Evolutionary conservation across 2,888 invertebrate genomes (phyloP).

Genomic region (Tetheella fluctuosa): DNA sequence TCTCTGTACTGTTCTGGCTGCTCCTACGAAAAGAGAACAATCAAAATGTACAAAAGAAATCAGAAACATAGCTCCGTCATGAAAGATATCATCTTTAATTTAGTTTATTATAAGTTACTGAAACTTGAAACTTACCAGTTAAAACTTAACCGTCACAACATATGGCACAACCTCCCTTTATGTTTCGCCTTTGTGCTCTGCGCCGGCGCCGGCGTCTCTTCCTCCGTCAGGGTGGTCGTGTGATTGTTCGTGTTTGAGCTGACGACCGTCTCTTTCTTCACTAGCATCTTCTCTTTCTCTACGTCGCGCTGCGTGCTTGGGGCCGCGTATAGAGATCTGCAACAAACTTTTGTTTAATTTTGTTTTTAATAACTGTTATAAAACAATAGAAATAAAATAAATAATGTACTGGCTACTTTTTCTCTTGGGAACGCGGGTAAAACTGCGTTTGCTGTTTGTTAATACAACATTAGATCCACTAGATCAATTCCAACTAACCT

Average conservation of each 20-base stretch:
- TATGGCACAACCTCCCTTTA: slow-evolving; percentile 73
- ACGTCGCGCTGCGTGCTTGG: slow-evolving; percentile 63
- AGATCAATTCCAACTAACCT: no score
- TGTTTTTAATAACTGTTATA: slow-evolving; percentile 54
- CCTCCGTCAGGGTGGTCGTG: slow-evolving; percentile 41
- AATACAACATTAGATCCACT: no score
- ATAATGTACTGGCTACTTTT: no score
- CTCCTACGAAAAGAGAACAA: slow-evolving; percentile 53
- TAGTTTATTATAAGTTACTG: neutral
- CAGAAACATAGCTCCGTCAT: neutral
- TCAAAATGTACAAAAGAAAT: neutral
- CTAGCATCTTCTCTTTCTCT: slow-evolving; percentile 52
- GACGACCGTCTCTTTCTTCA: slow-evolving; percentile 49
- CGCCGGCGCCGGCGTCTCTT: slow-evolving; percentile 27
- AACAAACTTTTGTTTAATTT: slow-evolving; percentile 72
- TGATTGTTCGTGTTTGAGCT: slow-evolving; percentile 36
- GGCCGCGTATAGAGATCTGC: slow-evolving; percentile 80
- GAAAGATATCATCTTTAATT: no score
- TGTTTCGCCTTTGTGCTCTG: slow-evolving; percentile 59
- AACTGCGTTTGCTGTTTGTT: no score
- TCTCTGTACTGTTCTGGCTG: slow-evolving; percentile 73
- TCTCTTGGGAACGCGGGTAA: no score
- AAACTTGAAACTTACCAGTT: slow-evolving; percentile 63
- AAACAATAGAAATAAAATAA: slow-evolving; percentile 18
- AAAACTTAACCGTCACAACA: slow-evolving; percentile 82